Conservation (phyloP, 2,797 vertebrate species). For the Pipistrellus nathusii region DNA sequence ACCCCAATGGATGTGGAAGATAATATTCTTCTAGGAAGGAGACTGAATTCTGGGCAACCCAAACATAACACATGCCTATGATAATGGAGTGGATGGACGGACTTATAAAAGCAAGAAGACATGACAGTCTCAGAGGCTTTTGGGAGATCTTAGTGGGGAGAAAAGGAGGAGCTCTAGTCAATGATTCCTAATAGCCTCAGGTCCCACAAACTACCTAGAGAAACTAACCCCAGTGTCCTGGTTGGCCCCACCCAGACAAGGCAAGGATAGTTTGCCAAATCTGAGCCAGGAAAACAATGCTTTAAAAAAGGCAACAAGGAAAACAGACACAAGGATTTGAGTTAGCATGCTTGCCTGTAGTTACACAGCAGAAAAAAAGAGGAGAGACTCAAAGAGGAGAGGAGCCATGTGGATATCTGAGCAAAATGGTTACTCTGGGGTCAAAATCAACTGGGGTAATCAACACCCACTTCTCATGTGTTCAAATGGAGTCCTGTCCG, state of each 20-base stretch:
- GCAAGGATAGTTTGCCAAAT: neutral
- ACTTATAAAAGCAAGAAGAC: neutral
- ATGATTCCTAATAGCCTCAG: neutral
- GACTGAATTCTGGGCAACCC: neutral
- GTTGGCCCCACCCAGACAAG: neutral
- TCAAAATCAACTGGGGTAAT: neutral
- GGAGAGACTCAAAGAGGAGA: neutral
- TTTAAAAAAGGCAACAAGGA: neutral
- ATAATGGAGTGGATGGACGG: neutral
- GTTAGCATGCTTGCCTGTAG: neutral
- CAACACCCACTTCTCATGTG: neutral
- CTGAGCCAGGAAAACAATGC: neutral
- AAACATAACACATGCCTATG: neutral
- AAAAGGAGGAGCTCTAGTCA: neutral
- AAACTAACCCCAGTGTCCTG: neutral
- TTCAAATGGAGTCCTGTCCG: neutral
- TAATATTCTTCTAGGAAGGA: neutral
- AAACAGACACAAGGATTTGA: neutral
- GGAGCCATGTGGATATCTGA: neutral
- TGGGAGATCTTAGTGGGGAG: neutral
- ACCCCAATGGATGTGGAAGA: neutral
- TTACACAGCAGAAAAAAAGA: neutral
- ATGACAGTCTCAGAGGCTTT: neutral
- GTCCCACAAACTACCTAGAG: neutral
- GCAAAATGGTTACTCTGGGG: neutral